Conservation (phyloP, 2,888 invertebrate species). For the Drosophila tanythrix region DNA sequence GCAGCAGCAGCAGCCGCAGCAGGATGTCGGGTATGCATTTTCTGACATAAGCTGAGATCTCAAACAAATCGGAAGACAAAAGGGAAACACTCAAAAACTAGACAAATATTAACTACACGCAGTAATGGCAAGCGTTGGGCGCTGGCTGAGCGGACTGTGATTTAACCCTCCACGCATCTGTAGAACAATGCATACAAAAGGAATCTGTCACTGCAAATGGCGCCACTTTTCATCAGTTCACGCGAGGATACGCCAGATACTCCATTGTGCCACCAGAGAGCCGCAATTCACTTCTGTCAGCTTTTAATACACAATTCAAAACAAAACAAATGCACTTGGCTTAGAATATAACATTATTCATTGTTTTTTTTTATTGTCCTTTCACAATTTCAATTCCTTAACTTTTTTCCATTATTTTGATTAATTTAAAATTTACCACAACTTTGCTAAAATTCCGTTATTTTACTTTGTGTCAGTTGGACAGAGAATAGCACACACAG, state of each 20-base stretch:
- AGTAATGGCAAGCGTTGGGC: background rate
- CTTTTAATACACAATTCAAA: slow-evolving; percentile 11
- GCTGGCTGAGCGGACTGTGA: slow-evolving; percentile 8
- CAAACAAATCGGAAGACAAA: slow-evolving; percentile 65
- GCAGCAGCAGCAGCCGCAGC: slow-evolving; percentile 38
- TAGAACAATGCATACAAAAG: slow-evolving; percentile 38
- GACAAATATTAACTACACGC: slow-evolving; percentile 70
- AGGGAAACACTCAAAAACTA: slow-evolving; percentile 71
- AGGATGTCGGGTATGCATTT: slow-evolving; percentile 38
- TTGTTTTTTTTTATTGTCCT: no score
- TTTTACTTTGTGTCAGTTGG: slow-evolving; percentile 7
- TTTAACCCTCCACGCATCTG: slow-evolving; percentile 15
- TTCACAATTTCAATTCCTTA: background rate
- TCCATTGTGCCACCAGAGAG: slow-evolving; percentile 12
- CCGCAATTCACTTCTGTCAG: slow-evolving; percentile 12
- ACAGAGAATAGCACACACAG: slow-evolving; percentile 3
- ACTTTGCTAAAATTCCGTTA: slow-evolving; percentile 21
- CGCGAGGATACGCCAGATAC: slow-evolving; percentile 17
- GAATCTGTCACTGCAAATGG: slow-evolving; percentile 34
- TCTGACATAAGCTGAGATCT: slow-evolving; percentile 35
- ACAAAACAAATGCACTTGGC: slow-evolving; percentile 2
- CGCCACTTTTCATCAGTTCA: slow-evolving; percentile 38
- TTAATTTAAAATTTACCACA: background rate
- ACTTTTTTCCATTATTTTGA: background rate
- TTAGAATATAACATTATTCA: background rate